These are phyloP conservation scores for Agonopterix heracliana DNA, from an alignment of 2,888 invertebrate species.

Conservation along the genomic window DNA sequence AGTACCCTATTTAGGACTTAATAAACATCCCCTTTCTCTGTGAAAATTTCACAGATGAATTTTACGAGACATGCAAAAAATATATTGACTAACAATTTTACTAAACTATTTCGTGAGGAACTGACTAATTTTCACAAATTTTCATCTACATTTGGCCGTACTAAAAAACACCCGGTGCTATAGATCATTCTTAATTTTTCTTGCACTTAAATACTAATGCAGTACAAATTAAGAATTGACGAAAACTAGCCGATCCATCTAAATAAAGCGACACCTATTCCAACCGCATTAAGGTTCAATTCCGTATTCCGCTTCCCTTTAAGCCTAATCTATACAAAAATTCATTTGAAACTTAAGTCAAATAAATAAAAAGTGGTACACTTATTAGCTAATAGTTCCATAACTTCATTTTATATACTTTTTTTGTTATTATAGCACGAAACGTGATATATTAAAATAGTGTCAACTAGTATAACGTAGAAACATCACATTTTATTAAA, in stretches of 20 bases:
- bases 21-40: neutral
- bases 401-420: constrained; percentile 55
- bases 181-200: constrained; percentile 4
- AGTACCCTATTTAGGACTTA: neutral
- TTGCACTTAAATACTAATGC: constrained; percentile 16
- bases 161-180: constrained; percentile 32
- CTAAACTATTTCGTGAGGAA: constrained; percentile 29
- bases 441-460: constrained; percentile 58
- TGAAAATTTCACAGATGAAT: no score
- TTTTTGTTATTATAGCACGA: constrained; percentile 35
- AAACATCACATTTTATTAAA: constrained; percentile 59
- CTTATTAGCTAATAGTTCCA: constrained; percentile 60
- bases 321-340: constrained; percentile 23
- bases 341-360: constrained; percentile 38
- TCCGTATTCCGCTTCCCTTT: constrained; percentile 7
- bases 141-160: constrained; percentile 36
- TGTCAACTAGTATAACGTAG: constrained; percentile 53
- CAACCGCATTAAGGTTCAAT: constrained; percentile 15
- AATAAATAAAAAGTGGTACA: constrained; percentile 62
- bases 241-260: constrained; percentile 23
- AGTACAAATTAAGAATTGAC: constrained; percentile 52
- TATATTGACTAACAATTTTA: constrained; percentile 22
- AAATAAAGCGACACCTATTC: constrained; percentile 12
- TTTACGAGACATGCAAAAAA: constrained; percentile 12
- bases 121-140: constrained; percentile 24